Conservation (phyloP, 2,797 vertebrate genomes). For the Anguilla megastoma region DNA sequence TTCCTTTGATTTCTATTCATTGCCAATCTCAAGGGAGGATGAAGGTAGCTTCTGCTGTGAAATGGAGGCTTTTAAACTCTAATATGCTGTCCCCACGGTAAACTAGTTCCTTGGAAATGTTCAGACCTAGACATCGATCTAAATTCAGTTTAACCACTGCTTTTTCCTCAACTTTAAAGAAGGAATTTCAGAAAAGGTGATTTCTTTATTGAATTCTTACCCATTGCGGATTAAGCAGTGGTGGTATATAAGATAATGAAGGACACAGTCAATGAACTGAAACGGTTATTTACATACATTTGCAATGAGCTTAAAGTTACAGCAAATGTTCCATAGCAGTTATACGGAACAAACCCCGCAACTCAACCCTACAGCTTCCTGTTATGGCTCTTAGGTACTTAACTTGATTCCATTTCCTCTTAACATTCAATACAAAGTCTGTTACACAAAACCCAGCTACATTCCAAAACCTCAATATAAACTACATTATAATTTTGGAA, state of each 20-base stretch:
- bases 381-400: neutral
- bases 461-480: neutral
- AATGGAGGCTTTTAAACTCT: neutral
- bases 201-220: neutral
- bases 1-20: slow-evolving; percentile 1
- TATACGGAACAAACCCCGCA: neutral
- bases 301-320: neutral
- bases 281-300: neutral
- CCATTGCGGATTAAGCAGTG: no score
- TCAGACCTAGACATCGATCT: neutral
- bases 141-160: neutral
- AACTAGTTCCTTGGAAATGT: neutral
- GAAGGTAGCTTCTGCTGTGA: neutral
- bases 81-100: neutral
- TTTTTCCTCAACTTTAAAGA: neutral
- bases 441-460: neutral
- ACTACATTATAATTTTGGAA: neutral
- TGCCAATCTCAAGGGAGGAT: neutral
- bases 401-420: neutral
- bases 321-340: neutral
- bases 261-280: neutral
- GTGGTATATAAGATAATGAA: no score
- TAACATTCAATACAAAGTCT: neutral
- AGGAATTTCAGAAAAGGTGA: neutral
- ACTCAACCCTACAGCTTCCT: neutral